Conservation (phyloP, 2,888 invertebrate genomes). For the Dolomedes plantarius region DNA sequence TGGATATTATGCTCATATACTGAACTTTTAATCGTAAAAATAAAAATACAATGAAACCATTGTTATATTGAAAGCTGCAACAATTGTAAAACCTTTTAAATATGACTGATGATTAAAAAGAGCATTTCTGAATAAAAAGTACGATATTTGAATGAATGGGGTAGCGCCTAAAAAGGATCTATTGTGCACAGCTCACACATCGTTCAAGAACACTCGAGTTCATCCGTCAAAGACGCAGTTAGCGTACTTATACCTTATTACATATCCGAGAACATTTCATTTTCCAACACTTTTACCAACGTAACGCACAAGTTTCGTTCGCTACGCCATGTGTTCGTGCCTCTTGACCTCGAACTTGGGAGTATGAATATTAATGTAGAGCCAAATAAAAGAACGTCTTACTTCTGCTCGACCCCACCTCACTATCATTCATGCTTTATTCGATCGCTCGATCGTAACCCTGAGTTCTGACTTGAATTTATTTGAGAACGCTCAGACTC, state of each 20-base stretch:
- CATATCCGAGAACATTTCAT: not conserved
- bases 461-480: not conserved
- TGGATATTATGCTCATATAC: no score
- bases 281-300: not conserved
- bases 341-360: constrained; percentile 50
- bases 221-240: not conserved
- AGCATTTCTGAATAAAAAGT: no score
- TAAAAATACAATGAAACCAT: no score
- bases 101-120: no score
- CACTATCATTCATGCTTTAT: constrained; percentile 16
- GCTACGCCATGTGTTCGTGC: not conserved
- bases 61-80: no score
- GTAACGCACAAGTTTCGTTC: not conserved
- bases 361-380: constrained; percentile 55
- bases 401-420: constrained; percentile 41
- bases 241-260: not conserved
- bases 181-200: no score
- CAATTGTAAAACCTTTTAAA: no score
- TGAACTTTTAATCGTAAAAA: no score
- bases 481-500: not conserved
- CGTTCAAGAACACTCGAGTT: not conserved
- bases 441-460: constrained; percentile 5
- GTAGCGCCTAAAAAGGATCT: no score
- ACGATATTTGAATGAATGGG: no score
- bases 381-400: constrained; percentile 37